These are phyloP conservation scores for Pseudorhombus dupliciocellatus DNA, from an alignment of 2,113 vertebrate genomes.

Conservation along the genomic window DNA sequence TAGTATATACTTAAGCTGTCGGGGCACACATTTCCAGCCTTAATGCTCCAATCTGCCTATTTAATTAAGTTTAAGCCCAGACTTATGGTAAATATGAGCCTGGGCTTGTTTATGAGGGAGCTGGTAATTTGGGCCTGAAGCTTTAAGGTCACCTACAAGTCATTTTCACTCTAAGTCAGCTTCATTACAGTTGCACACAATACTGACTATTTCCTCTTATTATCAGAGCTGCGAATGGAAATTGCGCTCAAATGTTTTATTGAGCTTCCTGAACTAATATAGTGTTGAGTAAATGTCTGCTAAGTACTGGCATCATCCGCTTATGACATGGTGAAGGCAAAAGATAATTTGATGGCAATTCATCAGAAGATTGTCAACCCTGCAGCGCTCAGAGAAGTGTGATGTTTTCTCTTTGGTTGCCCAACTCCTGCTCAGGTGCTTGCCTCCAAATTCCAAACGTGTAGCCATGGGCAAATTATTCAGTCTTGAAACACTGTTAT, in stretches of 20 bases:
- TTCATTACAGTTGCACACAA: constrained; percentile 41
- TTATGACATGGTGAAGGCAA: background rate
- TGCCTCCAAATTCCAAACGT: constrained; percentile 2
- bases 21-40: constrained; percentile 60
- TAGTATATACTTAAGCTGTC: constrained; percentile 60
- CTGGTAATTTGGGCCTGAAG: constrained; percentile 49
- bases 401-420: background rate
- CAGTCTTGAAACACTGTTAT: constrained; percentile 42
- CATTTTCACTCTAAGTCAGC: constrained; percentile 34
- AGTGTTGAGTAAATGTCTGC: background rate
- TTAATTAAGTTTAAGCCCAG: constrained; percentile 74
- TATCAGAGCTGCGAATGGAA: constrained; percentile 40
- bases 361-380: background rate
- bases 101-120: constrained; percentile 54
- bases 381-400: background rate
- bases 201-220: constrained; percentile 27
- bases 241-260: constrained; percentile 23
- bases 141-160: constrained; percentile 66
- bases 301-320: background rate
- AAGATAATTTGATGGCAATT: background rate
- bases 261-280: background rate
- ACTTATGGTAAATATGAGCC: constrained; percentile 63
- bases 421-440: constrained; percentile 18
- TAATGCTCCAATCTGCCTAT: constrained; percentile 68
- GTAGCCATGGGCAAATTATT: constrained; percentile 20